phyloP scores from a whole-genome alignment of 1,140 invertebrate genomes.

The Gonioctena quinquepunctata region DNA sequence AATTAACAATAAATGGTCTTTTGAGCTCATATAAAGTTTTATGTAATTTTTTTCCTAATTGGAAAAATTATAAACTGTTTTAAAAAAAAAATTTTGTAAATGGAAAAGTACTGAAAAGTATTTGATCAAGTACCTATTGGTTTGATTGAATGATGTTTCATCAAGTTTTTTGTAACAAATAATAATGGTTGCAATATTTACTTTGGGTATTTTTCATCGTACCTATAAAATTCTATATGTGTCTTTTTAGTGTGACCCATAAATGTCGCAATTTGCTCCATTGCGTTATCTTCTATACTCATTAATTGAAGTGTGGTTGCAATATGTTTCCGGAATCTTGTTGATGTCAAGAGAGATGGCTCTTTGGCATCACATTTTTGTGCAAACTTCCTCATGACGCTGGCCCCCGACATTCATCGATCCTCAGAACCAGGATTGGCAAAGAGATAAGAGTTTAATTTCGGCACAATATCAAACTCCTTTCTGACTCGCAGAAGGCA shows the following conservation, averaged over 20 bases:
- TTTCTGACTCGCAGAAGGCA: constrained; percentile 7
- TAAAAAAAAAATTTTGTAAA: too few relatives aligned
- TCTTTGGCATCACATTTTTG: constrained; percentile 22
- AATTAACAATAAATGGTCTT: too few relatives aligned
- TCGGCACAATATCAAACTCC: constrained; percentile 17
- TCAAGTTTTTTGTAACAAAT: too few relatives aligned
- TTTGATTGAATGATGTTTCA: too few relatives aligned
- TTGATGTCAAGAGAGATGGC: constrained; percentile 23
- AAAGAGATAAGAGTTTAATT: constrained; percentile 31
- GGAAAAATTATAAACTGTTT: too few relatives aligned
- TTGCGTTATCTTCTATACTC: constrained; percentile 25
- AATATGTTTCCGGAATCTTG: constrained; percentile 33
- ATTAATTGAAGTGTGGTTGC: constrained; percentile 31
- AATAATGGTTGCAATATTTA: neutral
- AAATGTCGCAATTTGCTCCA: constrained; percentile 31
- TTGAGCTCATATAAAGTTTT: too few relatives aligned
- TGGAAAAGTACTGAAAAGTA: too few relatives aligned
- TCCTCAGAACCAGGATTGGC: constrained; percentile 26
- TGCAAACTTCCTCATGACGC: constrained; percentile 25
- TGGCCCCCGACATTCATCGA: constrained; percentile 23
- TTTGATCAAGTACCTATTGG: too few relatives aligned
- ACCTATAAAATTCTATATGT: constrained; percentile 37
- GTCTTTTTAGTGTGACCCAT: constrained; percentile 36
- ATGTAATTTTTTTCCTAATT: too few relatives aligned
- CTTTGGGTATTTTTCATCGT: neutral